These are phyloP conservation scores for Macroramphosus scolopax DNA, from an alignment of 2,797 vertebrate species.

Conservation along the genomic window DNA sequence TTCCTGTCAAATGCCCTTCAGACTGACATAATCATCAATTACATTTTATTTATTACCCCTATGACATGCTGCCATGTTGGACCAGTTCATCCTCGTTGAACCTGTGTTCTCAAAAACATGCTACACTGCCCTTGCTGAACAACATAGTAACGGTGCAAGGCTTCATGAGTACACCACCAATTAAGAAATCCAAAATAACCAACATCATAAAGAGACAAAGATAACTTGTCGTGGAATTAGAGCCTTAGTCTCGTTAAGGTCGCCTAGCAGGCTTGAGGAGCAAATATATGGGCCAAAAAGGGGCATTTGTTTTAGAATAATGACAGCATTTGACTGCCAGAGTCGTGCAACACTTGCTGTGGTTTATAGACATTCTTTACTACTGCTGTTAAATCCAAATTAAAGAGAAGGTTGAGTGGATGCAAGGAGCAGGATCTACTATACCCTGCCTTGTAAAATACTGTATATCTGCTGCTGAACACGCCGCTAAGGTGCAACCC, in stretches of 20 bases:
- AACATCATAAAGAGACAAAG: slow-evolving; percentile 60
- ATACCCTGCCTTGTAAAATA: slow-evolving; percentile 65
- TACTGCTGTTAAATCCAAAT: slow-evolving; percentile 80
- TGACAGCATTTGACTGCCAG: slow-evolving; percentile 66
- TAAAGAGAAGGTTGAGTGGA: slow-evolving; percentile 74
- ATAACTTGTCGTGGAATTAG: slow-evolving; percentile 50
- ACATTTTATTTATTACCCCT: slow-evolving; percentile 9
- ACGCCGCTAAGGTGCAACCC: slow-evolving; percentile 51
- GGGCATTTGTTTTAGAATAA: slow-evolving; percentile 68
- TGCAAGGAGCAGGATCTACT: slow-evolving; percentile 64
- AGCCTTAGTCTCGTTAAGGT: slow-evolving; percentile 53
- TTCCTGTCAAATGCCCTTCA: background rate
- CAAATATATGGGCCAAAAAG: slow-evolving; percentile 43
- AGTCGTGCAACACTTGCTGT: slow-evolving; percentile 74
- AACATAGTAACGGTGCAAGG: slow-evolving; percentile 25
- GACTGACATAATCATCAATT: background rate
- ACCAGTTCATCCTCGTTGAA: background rate
- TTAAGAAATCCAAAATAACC: slow-evolving; percentile 66
- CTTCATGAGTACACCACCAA: slow-evolving; percentile 48
- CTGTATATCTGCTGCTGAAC: slow-evolving; percentile 61
- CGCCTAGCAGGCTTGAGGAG: slow-evolving; percentile 32
- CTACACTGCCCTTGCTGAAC: slow-evolving; percentile 4
- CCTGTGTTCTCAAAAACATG: slow-evolving; percentile 14
- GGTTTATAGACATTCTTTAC: slow-evolving; percentile 80
- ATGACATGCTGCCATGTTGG: background rate